phyloP scores from a whole-genome alignment of 2,888 invertebrate genomes.

The Diplazon laetatorius region DNA sequence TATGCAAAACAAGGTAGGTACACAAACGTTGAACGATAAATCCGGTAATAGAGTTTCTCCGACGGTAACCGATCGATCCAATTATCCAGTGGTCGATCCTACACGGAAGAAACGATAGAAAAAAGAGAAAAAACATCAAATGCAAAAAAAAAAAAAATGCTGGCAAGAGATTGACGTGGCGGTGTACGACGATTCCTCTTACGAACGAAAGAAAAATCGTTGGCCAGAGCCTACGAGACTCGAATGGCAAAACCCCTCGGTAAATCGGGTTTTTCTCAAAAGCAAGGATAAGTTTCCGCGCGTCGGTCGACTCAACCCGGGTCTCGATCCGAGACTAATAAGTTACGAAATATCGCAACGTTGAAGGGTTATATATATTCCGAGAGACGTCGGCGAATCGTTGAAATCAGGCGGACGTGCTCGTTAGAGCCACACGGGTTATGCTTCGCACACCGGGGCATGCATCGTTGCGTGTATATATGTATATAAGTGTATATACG shows the following conservation, averaged over 20 bases:
- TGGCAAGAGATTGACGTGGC: neutral
- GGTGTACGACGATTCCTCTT: slow-evolving; percentile 32
- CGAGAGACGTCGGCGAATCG: neutral
- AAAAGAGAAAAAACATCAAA: too few relatives aligned
- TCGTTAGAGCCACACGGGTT: neutral
- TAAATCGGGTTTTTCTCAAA: too few relatives aligned
- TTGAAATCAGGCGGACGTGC: too few relatives aligned
- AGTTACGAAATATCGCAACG: too few relatives aligned
- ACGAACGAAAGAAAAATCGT: too few relatives aligned
- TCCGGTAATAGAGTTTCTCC: slow-evolving; percentile 11
- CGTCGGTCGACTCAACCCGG: neutral
- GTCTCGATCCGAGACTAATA: too few relatives aligned
- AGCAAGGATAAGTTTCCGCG: too few relatives aligned
- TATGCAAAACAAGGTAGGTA: slow-evolving; percentile 38
- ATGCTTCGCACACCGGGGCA: too few relatives aligned
- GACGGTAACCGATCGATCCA: slow-evolving; percentile 54
- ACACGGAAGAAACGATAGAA: too few relatives aligned
- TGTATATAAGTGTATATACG: too few relatives aligned
- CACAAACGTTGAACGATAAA: slow-evolving; percentile 11
- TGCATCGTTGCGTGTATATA: neutral
- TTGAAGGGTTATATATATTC: neutral
- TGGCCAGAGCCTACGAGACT: too few relatives aligned
- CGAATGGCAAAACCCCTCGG: neutral
- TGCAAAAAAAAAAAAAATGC: slow-evolving; percentile 37
- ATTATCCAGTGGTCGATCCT: slow-evolving; percentile 46